phyloP scores from a whole-genome alignment of 1,140 invertebrate genomes.

The Neodiprion fabricii region DNA sequence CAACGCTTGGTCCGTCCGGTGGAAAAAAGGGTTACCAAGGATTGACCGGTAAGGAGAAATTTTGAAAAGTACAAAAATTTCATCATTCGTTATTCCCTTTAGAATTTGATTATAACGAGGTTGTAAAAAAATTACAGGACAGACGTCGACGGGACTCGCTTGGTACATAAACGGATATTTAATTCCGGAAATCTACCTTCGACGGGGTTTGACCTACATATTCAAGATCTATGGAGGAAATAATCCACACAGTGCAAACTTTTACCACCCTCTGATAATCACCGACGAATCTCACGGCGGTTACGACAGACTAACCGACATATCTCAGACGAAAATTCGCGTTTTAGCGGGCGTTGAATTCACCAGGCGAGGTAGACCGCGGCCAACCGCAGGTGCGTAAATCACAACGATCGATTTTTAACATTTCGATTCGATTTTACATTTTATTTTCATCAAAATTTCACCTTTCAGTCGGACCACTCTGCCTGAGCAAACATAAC shows the following conservation, averaged over 20 bases:
- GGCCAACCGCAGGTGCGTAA: constrained; percentile 72
- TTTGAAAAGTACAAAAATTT: constrained; percentile 9
- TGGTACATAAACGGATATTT: constrained; percentile 92
- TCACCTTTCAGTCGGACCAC: constrained; percentile 70
- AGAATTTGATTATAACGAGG: not conserved
- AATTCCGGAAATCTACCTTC: constrained; percentile 85
- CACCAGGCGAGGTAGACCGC: constrained; percentile 77
- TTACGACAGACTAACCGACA: constrained; percentile 76
- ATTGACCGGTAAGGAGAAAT: constrained; percentile 66
- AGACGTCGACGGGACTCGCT: constrained; percentile 66
- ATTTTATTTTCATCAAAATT: constrained; percentile 19
- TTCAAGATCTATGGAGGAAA: constrained; percentile 87
- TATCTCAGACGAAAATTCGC: constrained; percentile 73
- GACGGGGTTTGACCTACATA: constrained; percentile 83
- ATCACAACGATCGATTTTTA: not conserved
- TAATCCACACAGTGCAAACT: constrained; percentile 85
- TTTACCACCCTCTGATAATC: constrained; percentile 93
- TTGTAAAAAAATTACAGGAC: constrained; percentile 46
- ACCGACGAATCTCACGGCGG: constrained; percentile 86
- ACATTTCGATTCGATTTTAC: not conserved
- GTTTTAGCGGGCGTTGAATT: constrained; percentile 88
- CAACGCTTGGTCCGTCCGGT: constrained; percentile 82
- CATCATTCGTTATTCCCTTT: not conserved
- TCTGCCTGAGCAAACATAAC: constrained; percentile 76
- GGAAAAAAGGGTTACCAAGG: constrained; percentile 79